Conservation (phyloP, 1,140 invertebrate genomes). For the Phymorhynchus buccinoides region DNA sequence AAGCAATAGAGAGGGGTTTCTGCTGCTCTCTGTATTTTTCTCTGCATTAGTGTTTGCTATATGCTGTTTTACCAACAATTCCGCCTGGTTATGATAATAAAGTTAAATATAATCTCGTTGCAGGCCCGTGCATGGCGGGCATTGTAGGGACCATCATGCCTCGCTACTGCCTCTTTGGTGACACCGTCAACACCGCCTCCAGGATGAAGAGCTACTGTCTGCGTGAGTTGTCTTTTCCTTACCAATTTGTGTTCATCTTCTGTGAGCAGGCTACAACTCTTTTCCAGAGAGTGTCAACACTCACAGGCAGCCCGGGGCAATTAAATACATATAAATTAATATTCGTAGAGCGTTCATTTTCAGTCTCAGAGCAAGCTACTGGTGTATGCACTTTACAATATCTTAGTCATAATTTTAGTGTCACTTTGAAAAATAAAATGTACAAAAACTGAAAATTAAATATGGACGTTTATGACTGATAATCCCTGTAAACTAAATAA, state of each 20-base stretch:
- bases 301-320: background rate
- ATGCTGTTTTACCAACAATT: no score
- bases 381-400: background rate
- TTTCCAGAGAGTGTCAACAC: background rate
- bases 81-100: no score
- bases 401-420: background rate
- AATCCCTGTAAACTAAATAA: background rate
- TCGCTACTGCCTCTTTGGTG: slow-evolving; percentile 63
- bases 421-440: no score
- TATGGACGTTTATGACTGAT: background rate
- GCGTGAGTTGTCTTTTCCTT: slow-evolving; percentile 40
- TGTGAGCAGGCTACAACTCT: background rate
- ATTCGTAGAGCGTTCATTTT: background rate
- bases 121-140: slow-evolving; percentile 55
- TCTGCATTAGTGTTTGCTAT: no score
- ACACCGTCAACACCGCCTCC: slow-evolving; percentile 62
- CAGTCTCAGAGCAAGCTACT: background rate
- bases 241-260: no score
- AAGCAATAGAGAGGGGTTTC: no score
- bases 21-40: no score
- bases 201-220: slow-evolving; percentile 62
- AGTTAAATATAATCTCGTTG: slow-evolving; percentile 8
- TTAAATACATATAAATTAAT: background rate
- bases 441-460: no score
- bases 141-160: slow-evolving; percentile 64